Conservation (phyloP, 1,140 invertebrate species). For the Lucilia sericata region DNA sequence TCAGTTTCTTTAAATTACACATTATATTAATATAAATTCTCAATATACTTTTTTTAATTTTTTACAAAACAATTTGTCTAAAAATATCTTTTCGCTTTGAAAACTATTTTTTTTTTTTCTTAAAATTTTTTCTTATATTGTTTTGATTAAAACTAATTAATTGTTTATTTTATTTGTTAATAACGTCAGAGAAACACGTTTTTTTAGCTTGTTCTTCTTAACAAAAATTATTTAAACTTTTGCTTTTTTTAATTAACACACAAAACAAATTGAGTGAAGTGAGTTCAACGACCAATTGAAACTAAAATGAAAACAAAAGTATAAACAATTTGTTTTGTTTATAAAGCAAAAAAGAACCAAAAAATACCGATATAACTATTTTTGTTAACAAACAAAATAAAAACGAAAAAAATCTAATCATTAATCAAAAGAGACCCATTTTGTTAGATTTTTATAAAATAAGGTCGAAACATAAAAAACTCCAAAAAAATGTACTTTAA, state of each 20-base stretch:
- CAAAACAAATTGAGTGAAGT: constrained; percentile 16
- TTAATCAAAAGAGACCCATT: neutral
- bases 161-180: neutral
- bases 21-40: too few relatives aligned
- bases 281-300: constrained; percentile 20
- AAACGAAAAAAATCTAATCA: constrained; percentile 2
- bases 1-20: too few relatives aligned
- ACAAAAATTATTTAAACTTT: constrained; percentile 11
- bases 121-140: neutral
- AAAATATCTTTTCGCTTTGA: too few relatives aligned
- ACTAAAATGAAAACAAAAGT: constrained; percentile 11
- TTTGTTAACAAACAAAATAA: neutral
- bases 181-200: constrained; percentile 26
- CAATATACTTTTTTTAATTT: too few relatives aligned
- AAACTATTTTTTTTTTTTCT: too few relatives aligned
- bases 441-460: too few relatives aligned
- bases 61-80: too few relatives aligned
- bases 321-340: neutral
- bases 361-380: neutral
- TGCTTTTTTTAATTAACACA: constrained; percentile 17
- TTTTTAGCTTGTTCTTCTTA: neutral
- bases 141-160: constrained; percentile 7
- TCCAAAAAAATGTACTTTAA: too few relatives aligned
- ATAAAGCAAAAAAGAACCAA: neutral
- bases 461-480: too few relatives aligned